phyloP scores from a whole-genome alignment of 2,888 invertebrate genomes.

The Ormyrus labotus region DNA sequence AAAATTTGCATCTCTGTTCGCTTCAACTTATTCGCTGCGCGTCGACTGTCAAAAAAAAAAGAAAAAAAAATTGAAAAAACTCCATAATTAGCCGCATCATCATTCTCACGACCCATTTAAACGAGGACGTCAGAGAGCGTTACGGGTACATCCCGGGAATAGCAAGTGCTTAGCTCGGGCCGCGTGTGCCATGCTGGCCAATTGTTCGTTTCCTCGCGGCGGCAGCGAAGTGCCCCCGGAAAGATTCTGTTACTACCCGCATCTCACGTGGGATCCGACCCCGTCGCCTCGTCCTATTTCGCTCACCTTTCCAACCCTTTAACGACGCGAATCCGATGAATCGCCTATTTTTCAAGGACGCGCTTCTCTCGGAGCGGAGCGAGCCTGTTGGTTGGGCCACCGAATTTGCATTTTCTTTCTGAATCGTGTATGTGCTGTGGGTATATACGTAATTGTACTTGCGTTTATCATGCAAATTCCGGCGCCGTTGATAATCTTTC shows the following conservation, averaged over 20 bases:
- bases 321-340: background rate
- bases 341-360: conserved; percentile 45
- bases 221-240: conserved; percentile 18
- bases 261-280: conserved; percentile 41
- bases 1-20: no score
- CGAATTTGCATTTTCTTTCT: conserved; percentile 19
- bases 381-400: background rate
- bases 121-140: background rate
- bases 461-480: no score
- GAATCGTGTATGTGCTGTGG: no score
- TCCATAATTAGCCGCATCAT: no score
- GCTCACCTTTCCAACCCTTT: conserved; percentile 45
- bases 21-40: no score
- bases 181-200: conserved; percentile 37
- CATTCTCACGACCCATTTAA: no score
- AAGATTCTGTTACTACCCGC: conserved; percentile 53
- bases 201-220: conserved; percentile 52
- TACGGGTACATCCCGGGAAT: background rate
- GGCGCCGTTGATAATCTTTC: no score
- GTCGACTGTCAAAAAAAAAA: no score
- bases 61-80: no score
- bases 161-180: conserved; percentile 21
- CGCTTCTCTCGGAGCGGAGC: background rate
- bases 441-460: no score
- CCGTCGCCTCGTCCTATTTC: conserved; percentile 27